A percentile compares a stretch with the other conserved stretches of the same genome.
These are phyloP conservation scores for Reticulitermes speratus DNA, from an alignment of 1,140 invertebrate genomes.

Conservation along the genomic window DNA sequence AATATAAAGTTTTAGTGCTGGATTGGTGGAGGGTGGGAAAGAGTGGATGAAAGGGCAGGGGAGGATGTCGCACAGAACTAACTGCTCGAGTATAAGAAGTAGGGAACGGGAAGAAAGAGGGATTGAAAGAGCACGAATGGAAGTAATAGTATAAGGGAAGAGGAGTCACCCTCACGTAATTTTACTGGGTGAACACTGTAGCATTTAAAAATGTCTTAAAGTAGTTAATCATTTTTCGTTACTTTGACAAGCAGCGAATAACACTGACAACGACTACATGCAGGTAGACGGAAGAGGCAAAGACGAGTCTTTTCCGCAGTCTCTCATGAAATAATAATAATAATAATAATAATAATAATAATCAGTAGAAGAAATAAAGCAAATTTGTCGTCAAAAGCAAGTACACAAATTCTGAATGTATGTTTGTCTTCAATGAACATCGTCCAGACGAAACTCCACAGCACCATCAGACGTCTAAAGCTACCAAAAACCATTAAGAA, in stretches of 20 bases:
- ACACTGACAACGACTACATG: no score
- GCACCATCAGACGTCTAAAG: no score
- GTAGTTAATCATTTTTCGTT: background rate
- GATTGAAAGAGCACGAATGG: background rate
- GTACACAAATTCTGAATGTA: no score
- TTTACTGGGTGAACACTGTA: background rate
- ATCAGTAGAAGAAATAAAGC: no score
- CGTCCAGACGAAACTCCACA: no score
- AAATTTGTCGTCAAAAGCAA: no score
- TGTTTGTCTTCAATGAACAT: no score
- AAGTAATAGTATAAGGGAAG: background rate
- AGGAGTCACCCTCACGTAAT: background rate
- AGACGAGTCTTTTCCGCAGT: no score
- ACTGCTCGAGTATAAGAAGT: background rate
- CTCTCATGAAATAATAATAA: no score
- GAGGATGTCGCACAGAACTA: background rate
- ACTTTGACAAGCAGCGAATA: background rate
- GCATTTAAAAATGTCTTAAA: background rate
- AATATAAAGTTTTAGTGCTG: slow-evolving; percentile 30
- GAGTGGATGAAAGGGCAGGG: background rate
- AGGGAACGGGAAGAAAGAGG: background rate
- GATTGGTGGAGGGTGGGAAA: background rate
- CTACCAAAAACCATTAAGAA: no score
- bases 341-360: no score
- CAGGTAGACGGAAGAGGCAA: no score